Percentiles rank a stretch among this genome's conserved stretches.
phyloP scores from a whole-genome alignment of 2,797 vertebrate species.

The Pangasius mekongensis region DNA sequence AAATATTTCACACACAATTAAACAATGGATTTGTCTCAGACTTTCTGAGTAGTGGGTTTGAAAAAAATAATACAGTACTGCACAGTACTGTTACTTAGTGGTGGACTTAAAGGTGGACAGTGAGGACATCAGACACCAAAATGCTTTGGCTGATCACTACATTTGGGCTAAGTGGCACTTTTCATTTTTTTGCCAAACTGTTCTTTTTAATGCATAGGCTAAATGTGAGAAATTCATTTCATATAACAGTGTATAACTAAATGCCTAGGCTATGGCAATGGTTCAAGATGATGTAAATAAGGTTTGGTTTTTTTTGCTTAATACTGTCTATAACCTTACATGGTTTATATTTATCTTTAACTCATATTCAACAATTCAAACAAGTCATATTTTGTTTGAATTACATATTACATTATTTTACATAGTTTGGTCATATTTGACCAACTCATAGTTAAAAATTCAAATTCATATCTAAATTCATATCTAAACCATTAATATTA shows the following conservation, averaged over 20 bases:
- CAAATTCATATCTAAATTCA: neutral
- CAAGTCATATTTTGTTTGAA: neutral
- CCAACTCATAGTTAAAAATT: neutral
- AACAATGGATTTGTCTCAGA: neutral
- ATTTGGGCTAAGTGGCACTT: neutral
- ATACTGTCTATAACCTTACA: no score
- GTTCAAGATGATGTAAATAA: neutral
- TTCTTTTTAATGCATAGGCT: neutral
- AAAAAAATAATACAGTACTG: neutral
- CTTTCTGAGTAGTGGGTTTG: neutral
- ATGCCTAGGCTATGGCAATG: neutral
- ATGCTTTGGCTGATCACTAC: neutral
- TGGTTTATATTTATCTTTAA: neutral
- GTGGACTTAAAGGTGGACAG: neutral
- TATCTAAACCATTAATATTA: neutral
- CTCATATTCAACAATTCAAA: neutral
- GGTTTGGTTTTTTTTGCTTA: neutral
- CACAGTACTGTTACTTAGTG: neutral
- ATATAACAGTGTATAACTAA: neutral
- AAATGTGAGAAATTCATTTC: neutral
- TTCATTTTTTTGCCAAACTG: neutral
- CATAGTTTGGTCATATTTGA: neutral
- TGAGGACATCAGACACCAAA: neutral
- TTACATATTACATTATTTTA: neutral
- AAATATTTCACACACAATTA: neutral